A percentile compares a stretch with the other conserved stretches of the same genome.
phyloP scores from a whole-genome alignment of 30 jellyfish, hydroid and myxozoan genomes.

The Thelohanellus kitauei region DNA sequence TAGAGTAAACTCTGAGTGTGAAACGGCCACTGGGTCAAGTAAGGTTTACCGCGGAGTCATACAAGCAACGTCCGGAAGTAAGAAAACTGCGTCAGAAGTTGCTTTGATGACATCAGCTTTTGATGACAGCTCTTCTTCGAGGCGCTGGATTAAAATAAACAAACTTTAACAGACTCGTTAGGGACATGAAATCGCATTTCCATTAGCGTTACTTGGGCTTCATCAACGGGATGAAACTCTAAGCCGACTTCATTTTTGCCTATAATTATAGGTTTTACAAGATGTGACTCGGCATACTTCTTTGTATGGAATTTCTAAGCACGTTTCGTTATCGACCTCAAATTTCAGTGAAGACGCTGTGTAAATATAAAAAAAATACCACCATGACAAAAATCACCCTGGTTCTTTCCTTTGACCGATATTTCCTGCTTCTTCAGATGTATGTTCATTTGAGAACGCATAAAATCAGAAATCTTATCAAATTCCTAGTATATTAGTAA shows the following conservation, averaged over 20 bases:
- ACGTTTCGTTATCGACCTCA: slow-evolving; percentile 78
- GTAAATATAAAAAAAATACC: slow-evolving; percentile 11
- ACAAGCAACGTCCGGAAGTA: slow-evolving; percentile 61
- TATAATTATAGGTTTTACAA: slow-evolving; percentile 9
- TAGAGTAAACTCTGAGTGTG: slow-evolving; percentile 50
- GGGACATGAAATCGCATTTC: slow-evolving; percentile 80
- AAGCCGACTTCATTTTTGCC: slow-evolving; percentile 80
- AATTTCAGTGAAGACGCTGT: slow-evolving; percentile 13
- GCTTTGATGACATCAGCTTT: slow-evolving; percentile 84
- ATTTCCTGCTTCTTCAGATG: slow-evolving; percentile 24
- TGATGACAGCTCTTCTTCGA: slow-evolving; percentile 37
- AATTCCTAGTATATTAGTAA: too few relatives aligned
- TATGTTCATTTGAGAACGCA: slow-evolving; percentile 14
- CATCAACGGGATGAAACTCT: slow-evolving; percentile 62
- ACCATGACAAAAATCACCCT: slow-evolving; percentile 33
- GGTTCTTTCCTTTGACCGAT: slow-evolving; percentile 59
- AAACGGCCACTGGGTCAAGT: slow-evolving; percentile 28
- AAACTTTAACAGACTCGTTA: slow-evolving; percentile 41
- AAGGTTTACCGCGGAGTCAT: slow-evolving; percentile 43
- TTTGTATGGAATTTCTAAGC: slow-evolving; percentile 48
- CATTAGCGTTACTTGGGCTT: slow-evolving; percentile 43
- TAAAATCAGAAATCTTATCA: slow-evolving; percentile 24
- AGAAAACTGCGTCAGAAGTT: slow-evolving; percentile 69
- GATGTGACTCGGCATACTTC: slow-evolving; percentile 84
- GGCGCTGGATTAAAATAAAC: slow-evolving; percentile 12